Evolutionary conservation across 2,797 vertebrate genomes (phyloP).

Genomic region (Pogoniulus pusillus): DNA sequence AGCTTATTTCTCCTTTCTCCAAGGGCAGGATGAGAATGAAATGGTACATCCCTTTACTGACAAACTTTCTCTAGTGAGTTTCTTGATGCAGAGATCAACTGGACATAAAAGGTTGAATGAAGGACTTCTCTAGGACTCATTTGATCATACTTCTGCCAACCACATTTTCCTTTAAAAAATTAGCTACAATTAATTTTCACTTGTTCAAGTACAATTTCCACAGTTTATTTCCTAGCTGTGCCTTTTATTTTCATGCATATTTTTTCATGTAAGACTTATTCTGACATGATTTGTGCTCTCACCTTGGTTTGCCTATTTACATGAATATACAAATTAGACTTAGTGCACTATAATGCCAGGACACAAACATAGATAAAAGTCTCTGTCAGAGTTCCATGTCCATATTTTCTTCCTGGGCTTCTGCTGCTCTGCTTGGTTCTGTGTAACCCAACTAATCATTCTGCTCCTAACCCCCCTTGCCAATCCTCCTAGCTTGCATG

Average conservation of each 20-base stretch:
- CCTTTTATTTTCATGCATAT: not conserved
- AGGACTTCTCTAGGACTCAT: not conserved
- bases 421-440: too few relatives aligned
- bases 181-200: not conserved
- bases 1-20: not conserved
- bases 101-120: not conserved
- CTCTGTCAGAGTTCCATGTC: too few relatives aligned
- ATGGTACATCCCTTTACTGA: accelerated
- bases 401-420: too few relatives aligned
- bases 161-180: not conserved
- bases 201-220: not conserved
- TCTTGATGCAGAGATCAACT: not conserved
- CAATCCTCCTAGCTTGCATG: too few relatives aligned
- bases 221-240: not conserved
- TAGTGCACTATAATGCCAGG: not conserved
- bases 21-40: not conserved
- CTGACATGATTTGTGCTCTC: not conserved
- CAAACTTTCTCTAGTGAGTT: not conserved
- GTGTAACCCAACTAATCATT: too few relatives aligned
- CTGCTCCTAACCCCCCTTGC: too few relatives aligned
- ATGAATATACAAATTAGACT: not conserved
- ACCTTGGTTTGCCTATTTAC: not conserved
- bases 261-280: not conserved
- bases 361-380: too few relatives aligned
- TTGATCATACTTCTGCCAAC: not conserved